Base-by-base conservation (phyloP, 2,113 vertebrate species). In the Amphiprion ocellaris region DNA sequence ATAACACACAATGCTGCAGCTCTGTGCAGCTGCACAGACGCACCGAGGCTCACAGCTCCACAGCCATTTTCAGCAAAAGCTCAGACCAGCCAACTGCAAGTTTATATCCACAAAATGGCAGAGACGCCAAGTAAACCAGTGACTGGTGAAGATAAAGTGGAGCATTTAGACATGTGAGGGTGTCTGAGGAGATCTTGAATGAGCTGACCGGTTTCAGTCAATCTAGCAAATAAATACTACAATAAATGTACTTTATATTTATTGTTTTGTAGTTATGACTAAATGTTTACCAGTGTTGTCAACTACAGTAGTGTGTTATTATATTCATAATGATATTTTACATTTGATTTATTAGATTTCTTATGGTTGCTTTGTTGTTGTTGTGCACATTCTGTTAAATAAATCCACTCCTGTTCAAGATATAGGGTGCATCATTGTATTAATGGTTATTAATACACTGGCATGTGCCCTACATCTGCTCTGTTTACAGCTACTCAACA, bases 401-500 rank as follows among this genome's bases (percentile, higher is more conserved):
- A 14, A 12, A 44, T 15, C 41, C 14, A 14, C 11, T 4, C 41
- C 11, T 15, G 8, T 14, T 44, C 1, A 44, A 44, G 2, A 44
- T 3, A 15, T 14, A 14, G 3, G 8, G 33, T 15, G 3, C 4
- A 14, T 44, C 8, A 44, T 44, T 12, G 41, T 44, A 44, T 12
- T 44, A 44, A 16, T 23, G 12, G 8, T 33, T 26, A 65, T 66
- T 75, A 33, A 47, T 64, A 16, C 53, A 4, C 4, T n/a, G 52
- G 17, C 61, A 72, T 78, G 71, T 69, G 85, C 49, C 80, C 87
- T 75, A 91, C 69, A 86, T 90, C 73, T 82, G 60, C 60, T 66
- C 37, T 91, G 89, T 93, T 92, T 90, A 92, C 90, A 50, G 81
- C 50, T 10, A 15, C 16, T 47, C n/a, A 11, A 1, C 37, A 54